Evolutionary conservation across 2,888 invertebrate species (phyloP), one percentile per base, ranked within the genome.

Genomic region (Aleiodes alternator): DNA sequence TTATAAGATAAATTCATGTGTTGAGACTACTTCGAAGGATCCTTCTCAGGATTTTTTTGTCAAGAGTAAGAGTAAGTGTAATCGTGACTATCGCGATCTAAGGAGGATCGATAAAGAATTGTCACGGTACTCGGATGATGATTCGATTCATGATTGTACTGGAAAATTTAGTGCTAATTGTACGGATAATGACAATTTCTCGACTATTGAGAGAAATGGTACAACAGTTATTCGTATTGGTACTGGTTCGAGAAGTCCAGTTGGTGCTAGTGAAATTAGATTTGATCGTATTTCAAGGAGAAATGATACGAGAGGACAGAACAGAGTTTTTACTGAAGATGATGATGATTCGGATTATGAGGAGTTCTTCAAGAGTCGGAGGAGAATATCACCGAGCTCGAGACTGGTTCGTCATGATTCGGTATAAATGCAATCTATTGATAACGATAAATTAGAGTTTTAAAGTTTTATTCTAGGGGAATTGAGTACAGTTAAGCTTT

Each of bases 201-300:
- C 84, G 34, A 81, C 84, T 4, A 80, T 76, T 64, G 87, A 85
- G 56, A 79, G 83, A 12, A 86, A 87, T 72, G 86, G 86, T 9
- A 80, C 83, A n/a, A 87, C 85, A 51, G 83, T 85, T 16, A 84
- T 87, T 72, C 82, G 83, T 76, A 87, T 87, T 73, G 79, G 84
- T 7, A 80, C 81, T 3, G 81, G 80, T 64, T 80, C 82, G 4
- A 81, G 82, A 56, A 80, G 78, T 69, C 77, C 82, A 5, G 75
- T 77, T 0, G 76, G 64, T 77, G 38, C 55, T 16, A 29, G 23
- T 50, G 75, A 43, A 51, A 23, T 72, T 72, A 66, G 53, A 70
- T 61, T 66, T 31, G 11, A 72, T 31, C n/a, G 68, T 53, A 69
- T 11, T 61, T 29, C 57, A 29, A 4, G n/a, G 50, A 31, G 48